Evolutionary conservation across 2,797 vertebrate genomes (phyloP), one percentile per base, ranked within the genome.

Genomic region (Vireo griseus): DNA sequence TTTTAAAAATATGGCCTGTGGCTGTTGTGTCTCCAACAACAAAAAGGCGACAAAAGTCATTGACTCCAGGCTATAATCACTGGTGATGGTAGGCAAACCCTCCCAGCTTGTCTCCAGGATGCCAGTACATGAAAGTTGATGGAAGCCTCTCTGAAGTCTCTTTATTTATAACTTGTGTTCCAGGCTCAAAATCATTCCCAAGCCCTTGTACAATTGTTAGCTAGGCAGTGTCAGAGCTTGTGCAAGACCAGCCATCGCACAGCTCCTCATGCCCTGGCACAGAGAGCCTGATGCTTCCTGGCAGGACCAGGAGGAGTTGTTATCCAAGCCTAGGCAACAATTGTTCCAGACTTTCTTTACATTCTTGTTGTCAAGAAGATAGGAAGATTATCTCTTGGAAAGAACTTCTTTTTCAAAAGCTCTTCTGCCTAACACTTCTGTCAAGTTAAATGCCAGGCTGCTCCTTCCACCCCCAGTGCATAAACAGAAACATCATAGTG

Each of bases 241-340:
- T 65, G 55, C 0, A 0, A 82, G 45, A 72, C 22, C 3, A 12
- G 11, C 25, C 14, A 19, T 13, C 1, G 1, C 50, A 40, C 29
- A 52, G 48, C 50, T 33, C 9, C 55, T 82, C 11, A 2, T 0
- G 0, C 19, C 39, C 33, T 5, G 1, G 55, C 76, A 58, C n/a
- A 51, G 61, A 83, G 28, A 20, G 20, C 10, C 26, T 1, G 1
- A 17, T 58, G 24, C 29, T 75, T 33, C 24, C 40, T 79, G 2
- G 4, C 2, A 18, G 10, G 29, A 57, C 22, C 0, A 2, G 19
- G 29, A 77, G 8, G 31, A 91, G 8, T 1, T 31, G 9, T 20
- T 76, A 31, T 63, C 57, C 0, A 0, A 52, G 25, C 42, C 45
- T 0, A 0, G 29, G 7, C 48, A 85, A 25, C n/a, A 25, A n/a